Evolutionary conservation across 2,888 invertebrate species (phyloP).

Genomic region (Drosophila aldrichi): DNA sequence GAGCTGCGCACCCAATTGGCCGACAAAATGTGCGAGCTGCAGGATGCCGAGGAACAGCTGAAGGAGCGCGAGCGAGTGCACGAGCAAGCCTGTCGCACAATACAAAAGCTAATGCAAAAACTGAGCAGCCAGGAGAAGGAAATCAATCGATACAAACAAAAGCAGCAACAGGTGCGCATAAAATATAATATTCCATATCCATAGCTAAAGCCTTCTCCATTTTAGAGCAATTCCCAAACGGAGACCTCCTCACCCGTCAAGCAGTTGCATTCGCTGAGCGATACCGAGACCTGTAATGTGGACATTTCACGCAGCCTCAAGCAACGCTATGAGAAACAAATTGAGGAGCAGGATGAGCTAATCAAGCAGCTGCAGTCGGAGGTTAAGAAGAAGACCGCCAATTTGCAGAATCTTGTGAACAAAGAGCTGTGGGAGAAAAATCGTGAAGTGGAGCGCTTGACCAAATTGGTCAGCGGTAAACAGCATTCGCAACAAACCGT

Average conservation of each 20-base stretch:
- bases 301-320: conserved; percentile 66
- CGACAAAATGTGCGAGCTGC: conserved; percentile 81
- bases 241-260: neutral
- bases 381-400: conserved; percentile 83
- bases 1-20: conserved; percentile 77
- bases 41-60: conserved; percentile 80
- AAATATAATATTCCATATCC: neutral
- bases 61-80: conserved; percentile 77
- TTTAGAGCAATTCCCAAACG: conserved; percentile 44
- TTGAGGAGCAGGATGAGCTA: conserved; percentile 86
- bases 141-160: conserved; percentile 74
- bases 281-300: conserved; percentile 76
- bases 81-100: conserved; percentile 82
- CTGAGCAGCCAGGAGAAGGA: conserved; percentile 81
- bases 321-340: conserved; percentile 62
- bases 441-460: conserved; percentile 87
- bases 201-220: neutral
- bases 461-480: conserved; percentile 73
- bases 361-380: conserved; percentile 86
- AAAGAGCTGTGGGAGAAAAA: conserved; percentile 87
- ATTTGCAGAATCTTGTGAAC: conserved; percentile 86
- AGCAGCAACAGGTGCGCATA: conserved; percentile 22
- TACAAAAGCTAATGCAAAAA: conserved; percentile 82
- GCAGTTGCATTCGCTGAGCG: conserved; percentile 70
- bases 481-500: conserved; percentile 22